Base-by-base conservation (phyloP, 2,113 vertebrate genomes). In the Pseudopipra pipra region DNA sequence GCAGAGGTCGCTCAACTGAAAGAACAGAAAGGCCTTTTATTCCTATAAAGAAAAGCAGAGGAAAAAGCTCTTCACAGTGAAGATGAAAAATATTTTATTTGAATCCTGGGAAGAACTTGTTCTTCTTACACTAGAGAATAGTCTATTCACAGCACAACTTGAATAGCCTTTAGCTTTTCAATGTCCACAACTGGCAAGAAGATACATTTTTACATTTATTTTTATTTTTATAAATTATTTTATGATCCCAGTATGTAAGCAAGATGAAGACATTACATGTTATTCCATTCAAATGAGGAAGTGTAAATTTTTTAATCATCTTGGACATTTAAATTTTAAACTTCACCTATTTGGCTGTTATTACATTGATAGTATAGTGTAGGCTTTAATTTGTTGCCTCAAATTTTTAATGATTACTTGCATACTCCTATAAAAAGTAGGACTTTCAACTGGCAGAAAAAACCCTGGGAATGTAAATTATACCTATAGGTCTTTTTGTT, bases 51-150 rank as follows among this genome's bases (percentile, higher is more conserved):
- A 93, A 87, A 95, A 91, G 88, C 94, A 74, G 83, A 79, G 88
- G 83, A 71, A 92, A 94, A 96, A 90, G 47, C 71, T 85, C 71
- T 96, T 92, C 96, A 95, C 62, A 92, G 90, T 56, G 52, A 93
- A 96, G 88, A 96, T 95, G 91, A 96, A 95, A 97, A 96, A 95
- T 96, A 93, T 79, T 94, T 84, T 78, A 93, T 88, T 72, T 88
- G 89, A 95, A 90, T 90, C 89, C 90, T 93, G 89, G 92, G 93
- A 97, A 95, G 76, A 89, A 70, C 65, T 82, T 43, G 20, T 67
- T 83, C 90, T 87, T 94, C 83, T 91, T 83, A 52, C 15, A 51
- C 44, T 43, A 30, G 35, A 87, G 83, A 96, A 92, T 59, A 74
- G 71, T 73, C 86, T 61, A 65, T 90, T 95, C 82, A 61, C n/a